These are phyloP conservation scores for Ochropleura leucogaster DNA, from an alignment of 2,888 invertebrate species.

Conservation along the genomic window DNA sequence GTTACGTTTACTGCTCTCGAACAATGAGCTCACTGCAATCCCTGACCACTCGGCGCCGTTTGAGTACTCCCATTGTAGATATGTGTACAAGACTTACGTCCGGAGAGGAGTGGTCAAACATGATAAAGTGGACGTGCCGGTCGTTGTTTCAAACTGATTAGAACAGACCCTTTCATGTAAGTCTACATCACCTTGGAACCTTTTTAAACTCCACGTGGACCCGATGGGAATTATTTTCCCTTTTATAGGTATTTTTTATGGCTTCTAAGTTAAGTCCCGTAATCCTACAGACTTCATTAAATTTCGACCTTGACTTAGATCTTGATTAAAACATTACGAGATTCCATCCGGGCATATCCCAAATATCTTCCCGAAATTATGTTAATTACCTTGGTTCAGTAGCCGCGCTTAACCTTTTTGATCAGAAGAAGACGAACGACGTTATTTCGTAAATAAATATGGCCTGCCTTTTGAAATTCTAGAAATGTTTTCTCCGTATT, in stretches of 20 bases:
- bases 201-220: neutral
- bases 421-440: conserved; percentile 15
- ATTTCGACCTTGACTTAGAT: conserved; percentile 49
- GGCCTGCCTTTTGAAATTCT: neutral
- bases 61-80: conserved; percentile 44
- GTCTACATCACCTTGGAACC: neutral
- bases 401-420: conserved; percentile 20
- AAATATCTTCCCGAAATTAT: conserved; percentile 54
- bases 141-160: conserved; percentile 32
- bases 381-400: conserved; percentile 47
- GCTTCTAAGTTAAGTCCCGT: neutral
- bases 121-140: conserved; percentile 15
- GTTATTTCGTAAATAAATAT: conserved; percentile 27
- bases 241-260: neutral
- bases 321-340: conserved; percentile 49
- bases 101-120: conserved; percentile 28
- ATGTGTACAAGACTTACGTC: conserved; percentile 28
- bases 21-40: conserved; percentile 65
- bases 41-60: conserved; percentile 40
- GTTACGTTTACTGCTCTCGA: conserved; percentile 69
- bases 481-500: neutral
- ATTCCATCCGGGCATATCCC: conserved; percentile 26
- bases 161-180: neutral
- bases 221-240: neutral
- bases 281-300: conserved; percentile 34